A percentile compares a stretch with the other conserved stretches of the same genome.
Conservation (phyloP, 2,113 vertebrate genomes). For the Poeciliopsis turrubarensis region DNA sequence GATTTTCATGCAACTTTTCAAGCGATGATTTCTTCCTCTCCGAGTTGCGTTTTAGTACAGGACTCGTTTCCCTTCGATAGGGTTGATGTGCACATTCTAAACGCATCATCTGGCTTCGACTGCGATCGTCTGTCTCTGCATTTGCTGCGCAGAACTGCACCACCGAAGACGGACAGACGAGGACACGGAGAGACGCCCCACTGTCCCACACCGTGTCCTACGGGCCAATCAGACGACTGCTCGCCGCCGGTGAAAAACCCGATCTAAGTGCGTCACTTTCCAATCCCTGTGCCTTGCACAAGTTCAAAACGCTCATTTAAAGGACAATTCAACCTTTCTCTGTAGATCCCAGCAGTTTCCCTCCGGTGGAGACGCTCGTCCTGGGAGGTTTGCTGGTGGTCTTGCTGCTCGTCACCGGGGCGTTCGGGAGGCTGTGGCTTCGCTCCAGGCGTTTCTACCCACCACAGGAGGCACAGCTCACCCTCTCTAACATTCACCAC, state of each 20-base stretch:
- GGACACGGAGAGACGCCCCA: slow-evolving; percentile 69
- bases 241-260: slow-evolving; percentile 45
- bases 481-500: slow-evolving; percentile 79
- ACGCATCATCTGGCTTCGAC: too few relatives aligned
- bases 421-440: slow-evolving; percentile 79
- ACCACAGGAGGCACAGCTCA: slow-evolving; percentile 77
- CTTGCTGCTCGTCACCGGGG: slow-evolving; percentile 75
- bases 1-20: too few relatives aligned
- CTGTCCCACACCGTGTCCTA: slow-evolving; percentile 75
- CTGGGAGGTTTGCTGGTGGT: slow-evolving; percentile 73
- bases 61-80: background rate
- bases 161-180: slow-evolving; percentile 57
- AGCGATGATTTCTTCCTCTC: too few relatives aligned
- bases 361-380: slow-evolving; percentile 76
- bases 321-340: background rate
- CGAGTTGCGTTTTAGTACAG: too few relatives aligned
- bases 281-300: background rate
- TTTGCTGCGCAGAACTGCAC: slow-evolving; percentile 77
- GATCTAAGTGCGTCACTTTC: slow-evolving; percentile 56
- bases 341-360: slow-evolving; percentile 60
- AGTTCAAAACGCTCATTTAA: background rate
- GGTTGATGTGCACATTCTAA: background rate
- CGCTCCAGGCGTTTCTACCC: slow-evolving; percentile 78
- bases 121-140: background rate
- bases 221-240: slow-evolving; percentile 74